Conservation (phyloP, 2,113 vertebrate species). For the Calidris pygmaea region DNA sequence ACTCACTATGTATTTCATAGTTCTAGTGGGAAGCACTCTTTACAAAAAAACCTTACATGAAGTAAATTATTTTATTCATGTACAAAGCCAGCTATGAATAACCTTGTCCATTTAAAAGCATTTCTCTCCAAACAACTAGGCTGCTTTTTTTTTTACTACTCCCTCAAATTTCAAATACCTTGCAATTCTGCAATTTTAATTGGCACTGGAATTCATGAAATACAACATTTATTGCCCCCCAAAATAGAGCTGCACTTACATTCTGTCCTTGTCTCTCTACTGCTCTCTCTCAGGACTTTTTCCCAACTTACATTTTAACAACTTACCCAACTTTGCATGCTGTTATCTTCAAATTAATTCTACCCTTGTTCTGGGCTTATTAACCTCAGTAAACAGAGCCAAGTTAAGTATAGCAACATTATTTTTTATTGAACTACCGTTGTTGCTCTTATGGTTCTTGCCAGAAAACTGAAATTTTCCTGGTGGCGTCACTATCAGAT, state of each 20-base stretch:
- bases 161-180: background rate
- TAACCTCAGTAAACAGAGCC: background rate
- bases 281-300: background rate
- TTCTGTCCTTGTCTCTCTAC: background rate
- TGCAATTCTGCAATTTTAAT: background rate
- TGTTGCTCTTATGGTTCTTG: background rate
- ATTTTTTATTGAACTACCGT: background rate
- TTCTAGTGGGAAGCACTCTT: background rate
- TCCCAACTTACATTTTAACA: background rate
- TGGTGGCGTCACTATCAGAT: background rate
- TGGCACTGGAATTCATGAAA: background rate
- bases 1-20: background rate
- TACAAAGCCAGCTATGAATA: background rate
- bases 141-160: background rate
- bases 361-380: background rate
- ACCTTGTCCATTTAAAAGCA: background rate
- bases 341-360: background rate
- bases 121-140: background rate
- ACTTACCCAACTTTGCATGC: background rate
- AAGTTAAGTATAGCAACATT: background rate
- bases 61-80: background rate
- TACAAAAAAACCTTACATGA: background rate
- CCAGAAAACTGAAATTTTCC: background rate
- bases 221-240: background rate
- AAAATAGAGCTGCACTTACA: background rate